Evolutionary conservation across 1,140 invertebrate species (phyloP).

Genomic region (Temnothorax longispinosus): DNA sequence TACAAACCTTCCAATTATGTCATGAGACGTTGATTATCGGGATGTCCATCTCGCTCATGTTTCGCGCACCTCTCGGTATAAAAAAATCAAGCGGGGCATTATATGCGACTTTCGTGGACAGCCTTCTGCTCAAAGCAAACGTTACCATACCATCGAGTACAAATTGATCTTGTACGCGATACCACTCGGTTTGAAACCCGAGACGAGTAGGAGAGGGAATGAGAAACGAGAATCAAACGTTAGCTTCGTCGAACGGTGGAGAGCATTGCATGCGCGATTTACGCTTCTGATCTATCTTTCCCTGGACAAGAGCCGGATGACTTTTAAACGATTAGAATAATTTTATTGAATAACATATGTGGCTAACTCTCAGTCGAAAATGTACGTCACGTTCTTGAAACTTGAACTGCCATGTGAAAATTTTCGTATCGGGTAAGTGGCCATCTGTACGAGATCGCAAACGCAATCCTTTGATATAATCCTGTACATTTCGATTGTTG

Average conservation of each 20-base stretch:
- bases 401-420: neutral
- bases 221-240: constrained; percentile 22
- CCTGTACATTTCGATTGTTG: neutral
- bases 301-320: neutral
- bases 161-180: constrained; percentile 62
- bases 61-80: constrained; percentile 35
- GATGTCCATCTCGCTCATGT: constrained; percentile 3
- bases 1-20: neutral
- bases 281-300: constrained; percentile 17
- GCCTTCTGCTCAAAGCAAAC: constrained; percentile 67
- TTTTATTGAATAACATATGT: neutral
- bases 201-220: constrained; percentile 17
- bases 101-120: constrained; percentile 46
- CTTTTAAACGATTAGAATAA: neutral
- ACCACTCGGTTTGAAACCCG: neutral
- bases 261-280: neutral
- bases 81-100: constrained; percentile 44
- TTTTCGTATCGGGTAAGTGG: neutral
- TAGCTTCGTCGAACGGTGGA: constrained; percentile 5
- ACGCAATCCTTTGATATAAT: neutral
- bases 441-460: neutral
- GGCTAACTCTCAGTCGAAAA: neutral
- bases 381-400: neutral
- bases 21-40: neutral
- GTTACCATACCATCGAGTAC: constrained; percentile 67